Percentiles rank a stretch among this genome's conserved stretches.
Conservation (phyloP, 2,888 invertebrate species). For the Carpatolechia fugitivella region DNA sequence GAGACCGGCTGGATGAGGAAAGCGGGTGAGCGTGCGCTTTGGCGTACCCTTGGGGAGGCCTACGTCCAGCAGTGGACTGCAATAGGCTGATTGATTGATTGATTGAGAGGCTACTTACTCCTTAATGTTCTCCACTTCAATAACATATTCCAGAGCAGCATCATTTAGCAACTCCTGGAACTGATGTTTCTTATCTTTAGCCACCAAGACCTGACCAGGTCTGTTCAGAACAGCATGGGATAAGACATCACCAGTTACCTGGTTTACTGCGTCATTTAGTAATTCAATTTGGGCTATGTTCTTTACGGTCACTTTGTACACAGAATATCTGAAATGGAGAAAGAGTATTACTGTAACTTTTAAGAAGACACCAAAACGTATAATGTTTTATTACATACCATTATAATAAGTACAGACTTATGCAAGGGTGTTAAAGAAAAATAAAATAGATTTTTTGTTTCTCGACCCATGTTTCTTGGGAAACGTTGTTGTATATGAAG, state of each 20-base stretch:
- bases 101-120: slow-evolving; percentile 52
- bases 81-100: too few relatives aligned
- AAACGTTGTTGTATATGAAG: too few relatives aligned
- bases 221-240: slow-evolving; percentile 37
- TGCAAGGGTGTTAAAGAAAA: too few relatives aligned
- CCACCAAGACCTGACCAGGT: slow-evolving; percentile 46
- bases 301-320: slow-evolving; percentile 44
- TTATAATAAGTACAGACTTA: too few relatives aligned
- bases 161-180: slow-evolving; percentile 44
- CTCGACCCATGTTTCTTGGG: too few relatives aligned
- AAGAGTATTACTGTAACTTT: slow-evolving; percentile 29
- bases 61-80: too few relatives aligned
- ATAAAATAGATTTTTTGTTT: too few relatives aligned
- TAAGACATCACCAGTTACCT: slow-evolving; percentile 47
- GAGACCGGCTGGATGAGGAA: too few relatives aligned
- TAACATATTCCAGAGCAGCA: slow-evolving; percentile 39
- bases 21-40: too few relatives aligned
- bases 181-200: slow-evolving; percentile 33
- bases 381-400: too few relatives aligned
- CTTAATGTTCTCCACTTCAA: slow-evolving; percentile 53
- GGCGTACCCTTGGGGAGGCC: too few relatives aligned
- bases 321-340: slow-evolving; percentile 32
- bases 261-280: slow-evolving; percentile 38
- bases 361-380: too few relatives aligned
- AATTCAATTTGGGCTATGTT: slow-evolving; percentile 36